phyloP scores from a whole-genome alignment of 1,140 invertebrate species.

The Drosophila yakuba region DNA sequence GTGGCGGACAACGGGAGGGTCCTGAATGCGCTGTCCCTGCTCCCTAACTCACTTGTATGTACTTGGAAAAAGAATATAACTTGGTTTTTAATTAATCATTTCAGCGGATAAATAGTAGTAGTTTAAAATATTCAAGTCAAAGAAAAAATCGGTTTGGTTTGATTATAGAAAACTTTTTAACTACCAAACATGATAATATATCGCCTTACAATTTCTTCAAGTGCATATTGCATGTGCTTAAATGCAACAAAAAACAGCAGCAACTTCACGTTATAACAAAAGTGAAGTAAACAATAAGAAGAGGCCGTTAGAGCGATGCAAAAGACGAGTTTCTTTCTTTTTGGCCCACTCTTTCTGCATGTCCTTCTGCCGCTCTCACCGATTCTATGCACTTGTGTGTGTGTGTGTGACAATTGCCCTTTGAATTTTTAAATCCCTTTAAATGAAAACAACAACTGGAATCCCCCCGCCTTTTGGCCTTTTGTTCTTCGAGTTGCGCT shows the following conservation, averaged over 20 bases:
- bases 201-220: background rate
- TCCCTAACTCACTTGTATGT: conserved; percentile 6
- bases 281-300: conserved; percentile 76
- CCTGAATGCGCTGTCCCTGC: conserved; percentile 50
- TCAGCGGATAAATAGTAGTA: no score
- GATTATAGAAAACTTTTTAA: no score
- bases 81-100: no score
- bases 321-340: conserved; percentile 64
- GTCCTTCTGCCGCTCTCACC: conserved; percentile 7
- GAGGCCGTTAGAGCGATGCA: conserved; percentile 46
- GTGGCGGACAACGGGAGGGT: conserved; percentile 35
- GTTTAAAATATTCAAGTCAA: no score
- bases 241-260: conserved; percentile 53
- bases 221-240: conserved; percentile 65
- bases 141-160: no score
- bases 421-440: conserved; percentile 83
- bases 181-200: no score
- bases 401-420: conserved; percentile 75
- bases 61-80: background rate
- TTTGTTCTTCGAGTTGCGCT: conserved; percentile 66
- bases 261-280: conserved; percentile 66
- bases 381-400: conserved; percentile 14
- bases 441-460: conserved; percentile 81
- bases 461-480: conserved; percentile 49
- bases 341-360: background rate